Base-by-base conservation (phyloP, 2,888 invertebrate genomes). In the Tenthredo mesomela region DNA sequence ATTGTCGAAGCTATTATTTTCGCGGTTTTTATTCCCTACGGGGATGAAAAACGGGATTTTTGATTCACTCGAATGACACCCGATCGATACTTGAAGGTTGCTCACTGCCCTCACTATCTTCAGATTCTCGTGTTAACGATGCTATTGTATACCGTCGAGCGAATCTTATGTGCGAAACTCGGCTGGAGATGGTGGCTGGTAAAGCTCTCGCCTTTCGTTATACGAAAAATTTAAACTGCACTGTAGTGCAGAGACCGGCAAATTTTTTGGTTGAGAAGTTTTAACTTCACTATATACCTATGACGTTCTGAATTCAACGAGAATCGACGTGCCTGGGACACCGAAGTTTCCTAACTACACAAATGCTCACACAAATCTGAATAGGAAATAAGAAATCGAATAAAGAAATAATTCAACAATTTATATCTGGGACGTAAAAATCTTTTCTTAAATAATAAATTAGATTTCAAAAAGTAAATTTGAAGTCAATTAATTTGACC, bases 51-150 rank as follows among this genome's bases (percentile, higher is more conserved):
- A n/a, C n/a, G 18, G 6, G 6, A n/a, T n/a, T 54, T 54, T 54
- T n/a, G 0, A 7, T 54, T n/a, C n/a, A 1, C 18, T 54, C n/a
- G 2, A 54, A 54, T n/a, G 6, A n/a, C 12, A 25, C 25, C 1
- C 5, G 10, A 10, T 12, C 25, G 25, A 61, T 25, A 25, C 21
- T 10, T 3, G 33, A 25, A 5, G 5, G 7, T 40, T 40, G 80
- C 40, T 80, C 40, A 40, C 12, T 50, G 10, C 58, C 15, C 40
- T 80, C 80, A 2, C 80, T 80, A 80, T 50, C 61, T 61, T 61
- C 40, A 61, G 80, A 80, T 61, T 80, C n/a, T 80, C 61, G 61
- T 80, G 80, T 80, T 80, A 80, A 80, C 80, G 80, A 80, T 80
- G 80, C 80, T 80, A 80, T 80, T 80, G 80, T 80, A 54, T 54